Conservation (phyloP, 2,888 invertebrate genomes). For the Digitonthophagus gazella region DNA sequence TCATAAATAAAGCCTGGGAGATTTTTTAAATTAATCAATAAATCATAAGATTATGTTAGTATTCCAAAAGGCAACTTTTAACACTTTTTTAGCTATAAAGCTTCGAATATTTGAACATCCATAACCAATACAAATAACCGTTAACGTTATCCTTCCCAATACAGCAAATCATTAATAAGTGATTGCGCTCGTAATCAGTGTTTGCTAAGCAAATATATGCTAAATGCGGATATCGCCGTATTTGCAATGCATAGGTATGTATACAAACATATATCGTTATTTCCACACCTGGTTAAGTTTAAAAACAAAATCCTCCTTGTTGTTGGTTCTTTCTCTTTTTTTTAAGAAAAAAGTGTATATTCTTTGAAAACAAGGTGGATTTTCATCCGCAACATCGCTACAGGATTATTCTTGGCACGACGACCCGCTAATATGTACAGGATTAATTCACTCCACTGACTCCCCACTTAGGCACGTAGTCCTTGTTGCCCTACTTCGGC, state of each 20-base stretch:
- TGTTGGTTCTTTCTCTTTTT: no score
- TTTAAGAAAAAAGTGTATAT: background rate
- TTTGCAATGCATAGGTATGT: background rate
- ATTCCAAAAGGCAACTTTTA: no score
- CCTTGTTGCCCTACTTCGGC: background rate
- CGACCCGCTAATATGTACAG: background rate
- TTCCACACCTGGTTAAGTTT: no score
- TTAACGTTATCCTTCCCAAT: no score
- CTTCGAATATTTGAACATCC: no score
- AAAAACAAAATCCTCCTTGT: no score
- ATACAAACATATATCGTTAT: no score
- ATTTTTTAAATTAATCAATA: no score
- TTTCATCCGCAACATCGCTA: background rate
- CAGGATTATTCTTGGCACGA: background rate
- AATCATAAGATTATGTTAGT: no score
- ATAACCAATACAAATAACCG: no score
- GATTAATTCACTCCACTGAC: background rate
- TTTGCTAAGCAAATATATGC: background rate
- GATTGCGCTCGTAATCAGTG: background rate
- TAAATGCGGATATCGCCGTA: background rate
- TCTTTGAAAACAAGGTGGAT: background rate
- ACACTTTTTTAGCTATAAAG: no score
- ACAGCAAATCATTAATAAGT: background rate
- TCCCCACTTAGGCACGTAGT: background rate
- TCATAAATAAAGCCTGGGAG: no score